Base-by-base conservation (phyloP, 1,140 invertebrate species). In the Planococcus citri region DNA sequence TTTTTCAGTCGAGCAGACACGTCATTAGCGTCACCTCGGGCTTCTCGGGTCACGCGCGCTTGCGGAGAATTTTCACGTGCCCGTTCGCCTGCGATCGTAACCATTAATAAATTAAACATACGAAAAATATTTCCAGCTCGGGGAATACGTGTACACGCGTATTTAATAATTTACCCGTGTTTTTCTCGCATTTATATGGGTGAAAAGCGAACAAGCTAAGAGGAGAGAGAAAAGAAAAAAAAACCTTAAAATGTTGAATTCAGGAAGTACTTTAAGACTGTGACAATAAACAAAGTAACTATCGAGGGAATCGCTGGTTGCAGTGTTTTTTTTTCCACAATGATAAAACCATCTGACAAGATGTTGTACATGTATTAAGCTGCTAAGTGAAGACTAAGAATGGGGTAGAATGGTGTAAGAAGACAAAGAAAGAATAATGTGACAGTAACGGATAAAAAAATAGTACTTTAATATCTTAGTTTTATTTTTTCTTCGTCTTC, bases 201-300 rank as follows among this genome's bases (percentile, higher is more conserved):
- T 20, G 22, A 64, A 64, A 25, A 64, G 25, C 8, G 20, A 64
- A 64, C 8, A 25, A 4, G 60, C 10, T 6, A 64, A 64, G 60
- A 25, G 17, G 21, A 58, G n/a, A n/a, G n/a, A 58, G 6, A 58
- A 4, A 58, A 58, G 17, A 4, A n/a, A 58, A 58, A 58, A 64
- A 27, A 25, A 64, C 25, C 60, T 27, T 27, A 25, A 64, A 64
- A 64, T 64, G 60, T 64, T 64, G 24, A 2, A 64, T 25, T 27
- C 60, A 64, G 60, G 60, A 64, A 64, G 60, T 64, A 27, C 60
- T 64, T 51, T 20, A 25, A 64, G 60, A 64, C 60, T 64, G 60
- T 64, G 60, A 64, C 60, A 64, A 64, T 64, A 64, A 64, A 64
- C 60, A 27, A 64, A 64, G 14, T 64, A 64, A 64, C 10, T 64